Base-by-base conservation (phyloP, 2,113 vertebrate species). In the Lynx canadensis region DNA sequence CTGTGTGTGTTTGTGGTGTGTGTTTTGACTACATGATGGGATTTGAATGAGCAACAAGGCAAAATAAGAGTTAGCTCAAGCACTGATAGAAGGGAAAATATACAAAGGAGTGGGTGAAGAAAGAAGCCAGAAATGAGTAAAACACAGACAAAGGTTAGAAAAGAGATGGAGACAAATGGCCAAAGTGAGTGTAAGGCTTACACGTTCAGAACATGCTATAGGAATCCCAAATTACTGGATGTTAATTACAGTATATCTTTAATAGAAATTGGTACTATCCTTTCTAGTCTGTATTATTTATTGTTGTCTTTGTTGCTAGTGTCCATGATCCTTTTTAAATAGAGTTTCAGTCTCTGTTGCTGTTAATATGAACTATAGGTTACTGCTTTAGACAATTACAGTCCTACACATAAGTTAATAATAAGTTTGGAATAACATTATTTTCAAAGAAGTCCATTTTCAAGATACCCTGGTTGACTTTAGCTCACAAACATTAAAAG, bases 361-460 rank as follows among this genome's bases (percentile, higher is more conserved):
- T 81, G 7, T 96, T 85, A 86, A 68, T 60, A 76, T 36, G 41
- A 95, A 69, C 65, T 68, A 1, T 19, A 93, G 84, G 13, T 69
- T 81, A 76, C 31, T 38, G 38, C 68, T 78, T 88, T 89, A 81
- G 79, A 78, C 65, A 82, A 76, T 65, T 81, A n/a, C 21, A 85
- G 69, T 86, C 80, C 15, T 60, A n/a, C 50, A 86, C 19, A 23
- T 31, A 41, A 81, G 14, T 88, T 91, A 92, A 57, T 87, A 74
- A 50, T 65, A 93, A 48, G 27, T 88, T 91, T 55, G 25, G 91
- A 83, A 84, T 69, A 84, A 36, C 83, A 65, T 93, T 73, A 74
- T 89, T 92, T 92, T 82, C 55, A 25, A 93, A 91, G 36, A 90
- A 89, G 60, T 95, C 60, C 15, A 79, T 91, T 88, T 93, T 94